These are phyloP conservation scores for Bombycilla garrulus DNA, from an alignment of 2,113 vertebrate genomes.

Conservation along the genomic window DNA sequence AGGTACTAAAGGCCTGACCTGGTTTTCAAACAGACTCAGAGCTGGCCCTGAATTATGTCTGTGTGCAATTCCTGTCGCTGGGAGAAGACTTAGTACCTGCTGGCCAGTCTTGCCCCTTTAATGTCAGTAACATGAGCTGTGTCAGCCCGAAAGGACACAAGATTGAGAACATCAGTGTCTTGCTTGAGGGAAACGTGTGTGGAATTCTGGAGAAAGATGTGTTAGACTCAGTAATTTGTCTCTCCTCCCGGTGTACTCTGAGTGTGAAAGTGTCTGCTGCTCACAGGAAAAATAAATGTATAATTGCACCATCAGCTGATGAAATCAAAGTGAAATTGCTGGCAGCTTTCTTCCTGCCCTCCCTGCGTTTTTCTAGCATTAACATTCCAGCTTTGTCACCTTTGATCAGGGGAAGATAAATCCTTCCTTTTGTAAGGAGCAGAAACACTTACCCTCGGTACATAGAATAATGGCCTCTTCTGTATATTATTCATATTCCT, in stretches of 20 bases:
- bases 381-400: constrained; percentile 7
- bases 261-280: background rate
- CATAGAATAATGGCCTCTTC: constrained; percentile 28
- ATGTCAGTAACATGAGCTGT: background rate
- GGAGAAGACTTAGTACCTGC: background rate
- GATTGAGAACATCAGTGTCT: background rate
- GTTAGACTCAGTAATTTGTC: background rate
- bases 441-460: constrained; percentile 41
- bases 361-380: background rate
- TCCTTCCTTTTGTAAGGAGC: constrained; percentile 56
- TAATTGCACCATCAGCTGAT: background rate
- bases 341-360: constrained; percentile 3
- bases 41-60: background rate
- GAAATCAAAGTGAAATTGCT: background rate
- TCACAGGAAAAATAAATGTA: background rate
- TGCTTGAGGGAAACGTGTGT: background rate
- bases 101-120: background rate
- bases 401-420: constrained; percentile 5
- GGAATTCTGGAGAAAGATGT: background rate
- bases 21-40: background rate
- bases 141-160: background rate
- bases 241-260: background rate
- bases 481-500: constrained; percentile 48
- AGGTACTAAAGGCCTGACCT: background rate
- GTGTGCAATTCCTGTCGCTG: background rate